Percentiles rank a stretch among this genome's conserved stretches.
These are phyloP conservation scores for Acropternis orthonyx DNA, from an alignment of 2,797 vertebrate species.

Conservation along the genomic window DNA sequence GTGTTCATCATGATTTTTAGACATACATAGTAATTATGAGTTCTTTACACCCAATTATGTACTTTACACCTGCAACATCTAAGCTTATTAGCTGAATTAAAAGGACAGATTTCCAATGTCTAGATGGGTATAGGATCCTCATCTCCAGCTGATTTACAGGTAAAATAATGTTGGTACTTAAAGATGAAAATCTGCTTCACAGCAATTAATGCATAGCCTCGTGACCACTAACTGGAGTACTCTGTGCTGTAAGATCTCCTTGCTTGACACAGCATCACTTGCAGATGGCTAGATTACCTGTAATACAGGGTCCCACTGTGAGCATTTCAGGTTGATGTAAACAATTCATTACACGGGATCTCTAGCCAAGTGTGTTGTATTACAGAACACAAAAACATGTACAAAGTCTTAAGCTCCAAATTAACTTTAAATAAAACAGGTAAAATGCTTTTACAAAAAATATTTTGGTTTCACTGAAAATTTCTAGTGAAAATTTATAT, in stretches of 20 bases:
- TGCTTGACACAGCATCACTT: not conserved
- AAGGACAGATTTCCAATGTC: not conserved
- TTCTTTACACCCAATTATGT: not conserved
- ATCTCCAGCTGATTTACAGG: not conserved
- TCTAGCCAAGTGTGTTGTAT: not conserved
- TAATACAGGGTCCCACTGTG: not conserved
- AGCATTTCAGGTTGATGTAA: not conserved
- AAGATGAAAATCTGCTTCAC: not conserved
- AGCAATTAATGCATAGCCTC: not conserved
- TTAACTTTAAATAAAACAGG: not conserved
- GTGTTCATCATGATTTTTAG: not conserved
- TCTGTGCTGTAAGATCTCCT: not conserved
- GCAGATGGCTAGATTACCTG: not conserved
- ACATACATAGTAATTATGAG: not conserved
- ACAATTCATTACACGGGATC: not conserved
- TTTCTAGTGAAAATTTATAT: not conserved
- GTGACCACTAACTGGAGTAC: not conserved
- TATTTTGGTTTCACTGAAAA: not conserved
- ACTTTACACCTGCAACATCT: not conserved
- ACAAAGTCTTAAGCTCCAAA: not conserved
- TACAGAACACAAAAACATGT: not conserved
- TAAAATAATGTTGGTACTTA: not conserved
- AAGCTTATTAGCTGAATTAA: not conserved
- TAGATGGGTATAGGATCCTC: not conserved
- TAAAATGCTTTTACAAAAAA: not conserved